Conservation (phyloP, 2,797 vertebrate species). For the Phoebastria nigripes region DNA sequence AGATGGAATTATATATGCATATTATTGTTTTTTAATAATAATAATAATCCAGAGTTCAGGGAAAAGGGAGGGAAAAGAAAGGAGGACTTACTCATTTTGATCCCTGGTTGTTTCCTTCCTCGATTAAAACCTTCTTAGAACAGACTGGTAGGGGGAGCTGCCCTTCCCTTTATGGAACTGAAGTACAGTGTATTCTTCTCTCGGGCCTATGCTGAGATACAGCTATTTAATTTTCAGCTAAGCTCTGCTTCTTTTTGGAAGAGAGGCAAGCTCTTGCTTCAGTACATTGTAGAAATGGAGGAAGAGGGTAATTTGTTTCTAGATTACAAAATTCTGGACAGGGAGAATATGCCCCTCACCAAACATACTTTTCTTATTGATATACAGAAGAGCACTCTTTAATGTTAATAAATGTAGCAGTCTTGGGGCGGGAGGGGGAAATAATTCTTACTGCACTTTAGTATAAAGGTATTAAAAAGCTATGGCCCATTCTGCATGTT, state of each 20-base stretch:
- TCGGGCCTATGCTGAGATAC: conserved; percentile 37
- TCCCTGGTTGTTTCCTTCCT: conserved; percentile 18
- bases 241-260: conserved; percentile 17
- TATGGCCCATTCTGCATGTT: neutral
- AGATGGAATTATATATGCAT: neutral
- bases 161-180: conserved; percentile 43
- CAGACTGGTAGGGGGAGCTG: conserved; percentile 61
- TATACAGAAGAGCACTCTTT: neutral
- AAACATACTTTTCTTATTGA: neutral
- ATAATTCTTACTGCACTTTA: neutral
- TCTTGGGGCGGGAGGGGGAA: neutral
- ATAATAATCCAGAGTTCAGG: neutral
- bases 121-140: conserved; percentile 36
- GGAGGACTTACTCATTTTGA: conserved; percentile 30
- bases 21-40: neutral
- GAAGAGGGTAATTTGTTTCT: neutral
- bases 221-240: conserved; percentile 52
- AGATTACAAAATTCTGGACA: neutral
- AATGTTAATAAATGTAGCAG: neutral
- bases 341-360: neutral
- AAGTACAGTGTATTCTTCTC: conserved; percentile 38
- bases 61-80: neutral
- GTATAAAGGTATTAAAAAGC: neutral
- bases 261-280: conserved; percentile 4
- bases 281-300: neutral